Evolutionary conservation across 1,140 invertebrate species (phyloP).

Genomic region (Andrena cerasifolii): DNA sequence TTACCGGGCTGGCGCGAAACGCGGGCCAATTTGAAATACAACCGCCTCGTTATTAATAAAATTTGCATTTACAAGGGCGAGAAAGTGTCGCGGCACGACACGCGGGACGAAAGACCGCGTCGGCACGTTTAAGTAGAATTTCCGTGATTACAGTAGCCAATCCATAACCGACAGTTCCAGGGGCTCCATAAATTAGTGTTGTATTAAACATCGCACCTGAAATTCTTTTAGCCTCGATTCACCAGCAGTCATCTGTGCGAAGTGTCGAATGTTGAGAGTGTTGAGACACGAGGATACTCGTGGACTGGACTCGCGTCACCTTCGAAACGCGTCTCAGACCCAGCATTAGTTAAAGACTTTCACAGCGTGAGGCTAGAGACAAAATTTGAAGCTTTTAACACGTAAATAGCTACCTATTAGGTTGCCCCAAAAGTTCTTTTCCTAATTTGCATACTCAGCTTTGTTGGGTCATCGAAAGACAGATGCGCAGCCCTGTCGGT

Average conservation of each 20-base stretch:
- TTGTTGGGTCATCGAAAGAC: not conserved
- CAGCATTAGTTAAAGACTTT: too few relatives aligned
- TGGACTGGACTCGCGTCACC: too few relatives aligned
- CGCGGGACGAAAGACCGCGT: constrained; percentile 43
- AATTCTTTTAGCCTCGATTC: too few relatives aligned
- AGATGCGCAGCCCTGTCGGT: not conserved
- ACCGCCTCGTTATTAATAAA: constrained; percentile 77
- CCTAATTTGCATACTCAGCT: not conserved
- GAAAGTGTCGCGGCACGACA: constrained; percentile 70
- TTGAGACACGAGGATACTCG: too few relatives aligned
- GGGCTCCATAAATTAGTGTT: not conserved
- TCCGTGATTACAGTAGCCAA: constrained; percentile 48
- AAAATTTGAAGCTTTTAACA: too few relatives aligned
- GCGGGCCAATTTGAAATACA: constrained; percentile 74
- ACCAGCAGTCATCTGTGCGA: too few relatives aligned
- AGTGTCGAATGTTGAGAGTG: too few relatives aligned
- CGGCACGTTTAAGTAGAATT: constrained; percentile 54
- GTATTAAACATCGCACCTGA: not conserved
- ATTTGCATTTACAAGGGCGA: constrained; percentile 79
- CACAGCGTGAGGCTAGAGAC: too few relatives aligned
- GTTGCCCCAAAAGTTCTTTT: constrained; percentile 11
- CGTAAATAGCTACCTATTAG: too few relatives aligned
- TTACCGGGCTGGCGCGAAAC: constrained; percentile 66
- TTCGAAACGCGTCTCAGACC: too few relatives aligned
- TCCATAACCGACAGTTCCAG: constrained; percentile 32